Evolutionary conservation across 2,113 vertebrate species (phyloP).

Genomic region (Phalacrocorax carbo): DNA sequence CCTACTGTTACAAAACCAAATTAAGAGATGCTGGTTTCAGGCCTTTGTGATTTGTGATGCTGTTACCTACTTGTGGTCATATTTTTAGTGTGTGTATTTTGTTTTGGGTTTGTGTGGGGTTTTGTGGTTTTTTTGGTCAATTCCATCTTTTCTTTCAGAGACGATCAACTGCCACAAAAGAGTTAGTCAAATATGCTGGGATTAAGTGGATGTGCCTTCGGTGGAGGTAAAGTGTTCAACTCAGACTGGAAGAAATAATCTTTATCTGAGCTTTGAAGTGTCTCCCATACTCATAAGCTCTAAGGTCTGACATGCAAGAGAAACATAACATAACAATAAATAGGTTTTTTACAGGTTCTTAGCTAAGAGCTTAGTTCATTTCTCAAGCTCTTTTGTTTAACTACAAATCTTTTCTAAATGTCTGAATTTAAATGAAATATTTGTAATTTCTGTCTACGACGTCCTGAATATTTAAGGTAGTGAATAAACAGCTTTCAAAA

Average conservation of each 20-base stretch:
- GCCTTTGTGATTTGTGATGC: background rate
- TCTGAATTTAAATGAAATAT: background rate
- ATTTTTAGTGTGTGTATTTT: background rate
- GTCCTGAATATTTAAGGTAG: background rate
- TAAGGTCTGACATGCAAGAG: background rate
- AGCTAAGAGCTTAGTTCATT: background rate
- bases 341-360: background rate
- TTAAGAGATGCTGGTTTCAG: background rate
- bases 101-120: no score
- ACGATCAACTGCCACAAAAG: background rate
- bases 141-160: background rate
- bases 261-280: background rate
- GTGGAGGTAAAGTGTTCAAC: background rate
- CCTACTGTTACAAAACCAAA: background rate
- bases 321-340: background rate
- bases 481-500: slow-evolving; percentile 26
- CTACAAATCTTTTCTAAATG: background rate
- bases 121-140: background rate
- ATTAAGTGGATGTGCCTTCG: background rate
- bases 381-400: background rate
- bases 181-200: background rate
- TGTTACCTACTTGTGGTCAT: background rate
- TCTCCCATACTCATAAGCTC: background rate
- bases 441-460: background rate
- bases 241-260: background rate